A percentile compares a stretch with the other conserved stretches of the same genome.
Evolutionary conservation across 2,888 invertebrate genomes (phyloP).

Genomic region (Chromoteleia sp.): DNA sequence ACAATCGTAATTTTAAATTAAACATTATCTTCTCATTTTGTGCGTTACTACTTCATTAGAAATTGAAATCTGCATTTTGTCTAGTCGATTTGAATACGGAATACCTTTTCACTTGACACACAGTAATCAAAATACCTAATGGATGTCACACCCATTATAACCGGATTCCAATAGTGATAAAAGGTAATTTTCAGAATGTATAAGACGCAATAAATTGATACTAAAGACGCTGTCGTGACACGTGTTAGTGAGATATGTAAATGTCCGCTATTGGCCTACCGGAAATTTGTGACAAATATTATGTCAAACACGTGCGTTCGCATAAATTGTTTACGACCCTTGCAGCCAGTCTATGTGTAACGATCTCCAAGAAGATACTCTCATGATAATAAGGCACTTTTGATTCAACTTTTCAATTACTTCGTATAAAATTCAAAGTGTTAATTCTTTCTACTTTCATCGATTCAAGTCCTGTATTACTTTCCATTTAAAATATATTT

Average conservation of each 20-base stretch:
- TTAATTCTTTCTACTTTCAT: background rate
- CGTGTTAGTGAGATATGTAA: slow-evolving; percentile 39
- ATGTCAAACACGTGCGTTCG: slow-evolving; percentile 53
- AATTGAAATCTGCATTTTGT: no score
- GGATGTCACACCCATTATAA: no score
- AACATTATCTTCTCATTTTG: no score
- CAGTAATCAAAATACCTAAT: no score
- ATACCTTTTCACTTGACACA: no score
- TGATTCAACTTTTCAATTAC: slow-evolving; percentile 26
- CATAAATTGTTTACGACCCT: slow-evolving; percentile 51
- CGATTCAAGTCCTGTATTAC: no score
- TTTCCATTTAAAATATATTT: no score
- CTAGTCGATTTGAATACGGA: no score
- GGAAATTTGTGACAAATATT: slow-evolving; percentile 50
- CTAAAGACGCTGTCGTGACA: background rate
- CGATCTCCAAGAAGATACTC: slow-evolving; percentile 35
- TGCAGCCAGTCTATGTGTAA: slow-evolving; percentile 4
- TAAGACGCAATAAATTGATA: slow-evolving; percentile 5
- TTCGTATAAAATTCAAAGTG: background rate
- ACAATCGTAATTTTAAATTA: no score
- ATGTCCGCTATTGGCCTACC: slow-evolving; percentile 23
- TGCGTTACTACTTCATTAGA: no score
- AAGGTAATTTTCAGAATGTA: background rate
- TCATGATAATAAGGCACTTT: slow-evolving; percentile 27
- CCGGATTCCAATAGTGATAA: no score